Evolutionary conservation across 2,888 invertebrate species (phyloP).

Genomic region (Ichneumoninae sp.): DNA sequence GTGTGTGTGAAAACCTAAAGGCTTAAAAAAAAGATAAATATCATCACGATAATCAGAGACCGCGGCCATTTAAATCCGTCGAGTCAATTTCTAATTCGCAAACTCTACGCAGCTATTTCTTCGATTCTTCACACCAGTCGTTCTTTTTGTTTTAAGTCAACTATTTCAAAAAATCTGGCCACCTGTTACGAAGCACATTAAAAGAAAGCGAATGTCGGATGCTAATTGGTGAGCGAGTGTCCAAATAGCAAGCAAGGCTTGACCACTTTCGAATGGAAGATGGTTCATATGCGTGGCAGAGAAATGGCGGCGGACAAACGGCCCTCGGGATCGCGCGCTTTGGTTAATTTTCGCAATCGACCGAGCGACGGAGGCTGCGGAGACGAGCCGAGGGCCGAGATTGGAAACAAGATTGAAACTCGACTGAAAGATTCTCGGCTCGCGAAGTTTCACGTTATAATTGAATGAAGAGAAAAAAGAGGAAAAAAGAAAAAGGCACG

Average conservation of each 20-base stretch:
- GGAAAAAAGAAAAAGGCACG: slow-evolving; percentile 1
- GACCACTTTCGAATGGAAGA: background rate
- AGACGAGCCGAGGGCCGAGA: background rate
- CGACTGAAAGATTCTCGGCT: background rate
- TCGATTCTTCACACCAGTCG: too few species aligned
- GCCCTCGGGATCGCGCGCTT: background rate
- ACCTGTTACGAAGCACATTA: background rate
- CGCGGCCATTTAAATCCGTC: too few species aligned
- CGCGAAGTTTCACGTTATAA: slow-evolving; percentile 11
- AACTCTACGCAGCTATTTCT: too few species aligned
- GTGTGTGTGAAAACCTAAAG: too few species aligned
- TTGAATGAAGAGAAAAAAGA: slow-evolving; percentile 17
- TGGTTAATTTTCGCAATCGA: background rate
- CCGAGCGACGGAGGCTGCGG: slow-evolving; percentile 3
- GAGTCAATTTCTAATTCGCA: too few species aligned
- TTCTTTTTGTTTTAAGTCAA: too few species aligned
- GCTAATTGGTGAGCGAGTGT: background rate
- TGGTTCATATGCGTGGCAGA: background rate
- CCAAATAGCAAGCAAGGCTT: background rate
- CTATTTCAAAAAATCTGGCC: background rate
- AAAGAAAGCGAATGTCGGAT: background rate
- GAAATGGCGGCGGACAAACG: background rate
- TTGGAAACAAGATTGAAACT: slow-evolving; percentile 13
- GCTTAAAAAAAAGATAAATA: too few species aligned
- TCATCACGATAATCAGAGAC: too few species aligned